Evolutionary conservation across 2,113 vertebrate species (phyloP), one percentile per base, ranked within the genome.

Genomic region (Delphinapterus leucas): DNA sequence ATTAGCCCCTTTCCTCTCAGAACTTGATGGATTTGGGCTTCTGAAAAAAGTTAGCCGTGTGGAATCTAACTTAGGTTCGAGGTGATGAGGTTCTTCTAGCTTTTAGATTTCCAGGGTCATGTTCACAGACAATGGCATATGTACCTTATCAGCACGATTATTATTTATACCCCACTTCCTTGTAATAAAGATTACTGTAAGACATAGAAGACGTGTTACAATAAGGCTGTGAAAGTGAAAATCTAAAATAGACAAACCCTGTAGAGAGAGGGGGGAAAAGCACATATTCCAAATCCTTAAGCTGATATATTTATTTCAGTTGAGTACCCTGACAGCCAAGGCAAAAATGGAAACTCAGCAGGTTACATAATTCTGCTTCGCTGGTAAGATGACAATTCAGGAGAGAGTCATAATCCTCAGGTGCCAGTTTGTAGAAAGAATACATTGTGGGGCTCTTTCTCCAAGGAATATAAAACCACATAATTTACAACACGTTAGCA

Each of bases 1-100:
- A 97, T 96, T 98, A 98, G 96, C 79, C 95, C 76, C 17, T 97
- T 95, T 97, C 85, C 60, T 82, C 82, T 97, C 58, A 67, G 91
- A 98, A 93, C 55, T 83, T 10, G 44, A 13, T 71, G 70, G 33
- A 26, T 96, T 96, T 90, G 58, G 65, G n/a, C 76, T 82, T 88
- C 70, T 90, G 70, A 25, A 74, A 77, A 68, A 44, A 31, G 55
- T 31, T 6, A 68, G 44, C 68, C 33, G 0, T 17, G 49, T 80
- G 47, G 17, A 90, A 8, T 77, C 44, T 73, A 41, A 71, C 10
- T 36, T n/a, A 61, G 61, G 41, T 76, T 92, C 31, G 17, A 68
- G 60, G 60, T 61, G 71, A 28, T 63, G 31, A 23, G 9, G 11
- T 36, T 86, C 23, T 44, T 86, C 23, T 68, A 81, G 63, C 55